These are phyloP conservation scores for Triplophysa siluroides DNA, from an alignment of 2,113 vertebrate species.

Conservation along the genomic window DNA sequence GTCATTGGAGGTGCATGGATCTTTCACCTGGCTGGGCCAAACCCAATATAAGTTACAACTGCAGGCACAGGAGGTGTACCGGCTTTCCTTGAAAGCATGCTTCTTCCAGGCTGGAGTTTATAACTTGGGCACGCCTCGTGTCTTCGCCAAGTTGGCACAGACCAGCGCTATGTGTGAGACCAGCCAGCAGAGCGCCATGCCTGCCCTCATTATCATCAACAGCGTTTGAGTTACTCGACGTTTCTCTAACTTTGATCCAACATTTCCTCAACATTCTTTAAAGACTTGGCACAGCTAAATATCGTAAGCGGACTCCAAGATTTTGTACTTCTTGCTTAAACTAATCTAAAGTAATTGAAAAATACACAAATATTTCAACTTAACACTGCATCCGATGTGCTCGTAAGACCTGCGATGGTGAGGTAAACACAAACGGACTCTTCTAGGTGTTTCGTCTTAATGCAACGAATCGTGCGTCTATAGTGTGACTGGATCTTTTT, in stretches of 20 bases:
- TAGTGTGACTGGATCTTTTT: slow-evolving; percentile 62
- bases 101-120: slow-evolving; percentile 94
- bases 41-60: slow-evolving; percentile 90
- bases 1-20: slow-evolving; percentile 83
- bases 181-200: slow-evolving; percentile 90
- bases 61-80: slow-evolving; percentile 80
- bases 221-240: slow-evolving; percentile 70
- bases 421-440: slow-evolving; percentile 56
- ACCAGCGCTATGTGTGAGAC: slow-evolving; percentile 85
- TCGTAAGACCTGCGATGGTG: slow-evolving; percentile 65
- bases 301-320: slow-evolving; percentile 30
- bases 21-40: slow-evolving; percentile 94
- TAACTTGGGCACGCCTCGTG: slow-evolving; percentile 89
- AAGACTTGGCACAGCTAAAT: background rate
- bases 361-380: slow-evolving; percentile 15
- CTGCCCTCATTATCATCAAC: slow-evolving; percentile 93
- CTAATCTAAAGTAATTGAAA: slow-evolving; percentile 41
- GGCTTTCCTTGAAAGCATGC: slow-evolving; percentile 85
- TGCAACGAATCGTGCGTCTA: slow-evolving; percentile 72
- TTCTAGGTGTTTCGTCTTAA: slow-evolving; percentile 68
- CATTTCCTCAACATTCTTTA: slow-evolving; percentile 45
- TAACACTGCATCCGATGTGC: slow-evolving; percentile 49
- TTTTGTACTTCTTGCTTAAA: slow-evolving; percentile 56
- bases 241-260: background rate
- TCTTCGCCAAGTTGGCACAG: slow-evolving; percentile 87